Percentiles rank a stretch among this genome's conserved stretches.
phyloP scores from a whole-genome alignment of 2,113 vertebrate genomes.

The Anarrhichthys ocellatus region DNA sequence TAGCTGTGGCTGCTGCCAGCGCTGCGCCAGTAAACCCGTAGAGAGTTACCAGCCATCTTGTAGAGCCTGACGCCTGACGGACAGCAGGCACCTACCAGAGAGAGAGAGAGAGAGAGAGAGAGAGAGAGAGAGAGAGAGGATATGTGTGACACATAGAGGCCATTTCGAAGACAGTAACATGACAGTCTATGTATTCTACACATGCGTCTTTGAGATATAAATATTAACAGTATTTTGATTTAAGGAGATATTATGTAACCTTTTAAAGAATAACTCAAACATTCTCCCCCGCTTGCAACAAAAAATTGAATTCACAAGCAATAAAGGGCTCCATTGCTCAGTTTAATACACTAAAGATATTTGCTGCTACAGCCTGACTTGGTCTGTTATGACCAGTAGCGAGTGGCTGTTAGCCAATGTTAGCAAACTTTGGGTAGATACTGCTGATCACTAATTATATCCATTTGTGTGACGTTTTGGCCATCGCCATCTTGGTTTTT shows the following conservation, averaged over 20 bases:
- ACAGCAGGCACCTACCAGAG: constrained; percentile 88
- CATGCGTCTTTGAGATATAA: background rate
- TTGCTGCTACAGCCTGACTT: too few relatives aligned
- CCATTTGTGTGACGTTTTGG: background rate
- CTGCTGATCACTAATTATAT: background rate
- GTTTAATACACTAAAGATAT: background rate
- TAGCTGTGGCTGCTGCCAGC: constrained; percentile 77
- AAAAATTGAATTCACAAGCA: background rate
- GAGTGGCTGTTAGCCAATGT: too few relatives aligned
- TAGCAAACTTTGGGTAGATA: too few relatives aligned
- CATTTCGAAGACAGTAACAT: background rate
- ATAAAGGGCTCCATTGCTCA: background rate
- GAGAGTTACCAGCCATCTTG: constrained; percentile 78
- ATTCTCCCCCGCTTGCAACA: background rate
- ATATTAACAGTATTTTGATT: background rate
- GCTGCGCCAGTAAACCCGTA: constrained; percentile 88
- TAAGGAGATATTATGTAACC: background rate
- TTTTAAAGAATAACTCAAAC: background rate
- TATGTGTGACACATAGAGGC: background rate
- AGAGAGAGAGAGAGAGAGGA: background rate
- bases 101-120: background rate
- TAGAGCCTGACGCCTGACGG: constrained; percentile 90
- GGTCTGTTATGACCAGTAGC: too few relatives aligned
- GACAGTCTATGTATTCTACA: background rate
- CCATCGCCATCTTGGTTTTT: too few relatives aligned